Base-by-base conservation (phyloP, 2,113 vertebrate species). In the Cardinalis cardinalis region DNA sequence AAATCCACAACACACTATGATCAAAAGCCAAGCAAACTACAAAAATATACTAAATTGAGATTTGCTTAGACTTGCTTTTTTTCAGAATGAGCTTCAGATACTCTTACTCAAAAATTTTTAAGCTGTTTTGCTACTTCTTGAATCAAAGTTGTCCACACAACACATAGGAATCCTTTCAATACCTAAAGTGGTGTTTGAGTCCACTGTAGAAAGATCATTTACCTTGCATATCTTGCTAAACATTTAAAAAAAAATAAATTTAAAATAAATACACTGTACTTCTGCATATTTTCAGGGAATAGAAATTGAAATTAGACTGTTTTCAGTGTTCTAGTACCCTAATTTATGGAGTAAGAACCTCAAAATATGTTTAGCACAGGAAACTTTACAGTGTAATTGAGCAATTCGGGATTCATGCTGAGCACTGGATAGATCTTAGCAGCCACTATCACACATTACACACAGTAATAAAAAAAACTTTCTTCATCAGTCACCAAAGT, bases 181-280 rank as follows among this genome's bases (percentile, higher is more conserved):
- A 51, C 2, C 36, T 77, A 3, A 41, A 61, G 34, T 25, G 3
- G 8, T 56, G 17, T 7, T 60, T 59, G 26, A 72, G 12, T 24
- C 18, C 48, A 16, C 26, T 25, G 2, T 2, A 84, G 18, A 32
- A 79, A 43, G 8, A 16, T 18, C 28, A n/a, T 11, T 41, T 41
- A 44, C 25, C 12, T 25, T 48, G 14, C 2, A 60, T 2, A n/a
- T 12, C 10, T 25, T 11, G 10, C 6, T 53, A 17, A 58, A 32
- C n/a, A 36, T 0, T 24, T 13, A 9, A 29, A 25, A 24, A 24
- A 26, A 60, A n/a, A 17, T 6, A 6, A 7, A 19, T 7, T 10
- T 10, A 7, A 59, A 63, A 8, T 7, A 44, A 74, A 64, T n/a
- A 7, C 7, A 31, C 6, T 32, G 18, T 14, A 14, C 3, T 81